Evolutionary conservation across 2,797 vertebrate species (phyloP).

Genomic region (Etheostoma nigrum): DNA sequence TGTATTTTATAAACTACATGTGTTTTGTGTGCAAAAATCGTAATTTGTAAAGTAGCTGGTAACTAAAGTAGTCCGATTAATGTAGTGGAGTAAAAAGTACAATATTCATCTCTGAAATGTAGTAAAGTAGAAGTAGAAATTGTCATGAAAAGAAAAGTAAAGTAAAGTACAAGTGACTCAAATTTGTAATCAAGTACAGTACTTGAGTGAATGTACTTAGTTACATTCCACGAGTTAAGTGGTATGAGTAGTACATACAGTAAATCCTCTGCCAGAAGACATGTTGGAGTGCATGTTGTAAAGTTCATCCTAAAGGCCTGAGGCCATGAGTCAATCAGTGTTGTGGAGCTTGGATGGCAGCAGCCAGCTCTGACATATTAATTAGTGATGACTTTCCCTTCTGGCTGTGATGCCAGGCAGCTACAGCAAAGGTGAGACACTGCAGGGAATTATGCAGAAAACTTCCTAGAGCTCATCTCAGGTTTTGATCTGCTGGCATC

Average conservation of each 20-base stretch:
- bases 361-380: conserved; percentile 72
- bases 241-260: conserved; percentile 53
- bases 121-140: too few species aligned
- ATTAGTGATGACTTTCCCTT: conserved; percentile 75
- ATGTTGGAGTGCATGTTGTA: conserved; percentile 60
- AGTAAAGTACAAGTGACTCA: too few species aligned
- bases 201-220: too few species aligned
- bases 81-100: too few species aligned
- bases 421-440: conserved; percentile 63
- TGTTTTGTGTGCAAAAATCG: too few species aligned
- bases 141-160: too few species aligned
- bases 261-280: conserved; percentile 47
- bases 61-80: too few species aligned
- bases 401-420: conserved; percentile 59
- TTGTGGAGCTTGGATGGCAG: conserved; percentile 68
- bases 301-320: conserved; percentile 62
- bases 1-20: too few species aligned
- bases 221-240: conserved; percentile 20
- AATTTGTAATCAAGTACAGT: too few species aligned
- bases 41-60: too few species aligned
- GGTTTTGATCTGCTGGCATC: conserved; percentile 73
- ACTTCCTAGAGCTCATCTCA: conserved; percentile 49
- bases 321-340: conserved; percentile 74
- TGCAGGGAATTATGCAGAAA: conserved; percentile 55
- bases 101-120: too few species aligned